Base-by-base conservation (phyloP, 2,888 invertebrate species). In the Invenusta paracnida region DNA sequence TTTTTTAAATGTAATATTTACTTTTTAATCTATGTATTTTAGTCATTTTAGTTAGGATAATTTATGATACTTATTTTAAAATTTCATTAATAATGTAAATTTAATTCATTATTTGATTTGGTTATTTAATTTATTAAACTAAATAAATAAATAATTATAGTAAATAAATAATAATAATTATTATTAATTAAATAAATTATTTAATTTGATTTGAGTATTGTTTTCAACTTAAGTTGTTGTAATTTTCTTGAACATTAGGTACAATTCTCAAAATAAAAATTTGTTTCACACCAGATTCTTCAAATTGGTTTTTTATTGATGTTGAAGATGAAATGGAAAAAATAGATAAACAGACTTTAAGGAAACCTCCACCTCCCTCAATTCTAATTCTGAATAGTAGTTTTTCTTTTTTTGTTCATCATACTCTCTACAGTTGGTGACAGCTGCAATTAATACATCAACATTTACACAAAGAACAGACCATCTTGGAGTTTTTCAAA, bases 201-300 rank as follows among this genome's bases (percentile, higher is more conserved):
- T n/a, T n/a, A n/a, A n/a, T n/a, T n/a, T n/a, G n/a, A n/a, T n/a
- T n/a, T n/a, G n/a, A n/a, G n/a, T n/a, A n/a, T n/a, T n/a, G n/a
- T n/a, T n/a, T n/a, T n/a, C n/a, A n/a, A n/a, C n/a, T 79, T 23
- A 79, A 79, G n/a, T 79, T 79, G 5, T 79, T n/a, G 29, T 79
- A 79, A 27, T 79, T 79, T 79, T 79, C 79, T 27, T 79, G 79
- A 25, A 79, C n/a, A 25, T 79, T 27, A n/a, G 79, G 79, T 25
- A 79, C 79, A 27, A 79, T 79, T 25, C 25, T n/a, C 79, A 79
- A n/a, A 79, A 79, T 79, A 79, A 79, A 27, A 23, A 79, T 25
- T 27, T 23, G 25, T 79, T 79, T 79, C n/a, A n/a, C 79, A 27
- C 79, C 79, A 79, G 79, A 79, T 27, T 25, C 29, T 79, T 79